Percentiles rank a stretch among this genome's conserved stretches.
These are phyloP conservation scores for Caenorhabditis brenneri DNA, from an alignment of 1,140 invertebrate genomes.

Conservation along the genomic window DNA sequence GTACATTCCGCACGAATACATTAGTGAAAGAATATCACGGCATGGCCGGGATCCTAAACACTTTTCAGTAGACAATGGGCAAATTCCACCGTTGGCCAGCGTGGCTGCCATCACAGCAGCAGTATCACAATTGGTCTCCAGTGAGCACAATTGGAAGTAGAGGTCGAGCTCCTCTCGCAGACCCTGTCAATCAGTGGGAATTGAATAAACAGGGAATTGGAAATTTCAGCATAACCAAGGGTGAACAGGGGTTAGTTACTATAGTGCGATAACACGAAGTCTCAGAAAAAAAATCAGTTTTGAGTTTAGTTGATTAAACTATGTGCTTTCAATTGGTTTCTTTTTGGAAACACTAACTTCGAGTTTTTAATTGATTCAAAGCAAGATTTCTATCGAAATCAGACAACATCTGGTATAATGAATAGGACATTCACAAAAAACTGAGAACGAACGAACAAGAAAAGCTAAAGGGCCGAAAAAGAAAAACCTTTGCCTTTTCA, in stretches of 20 bases:
- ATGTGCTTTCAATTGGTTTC: no score
- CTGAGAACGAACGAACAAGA: neutral
- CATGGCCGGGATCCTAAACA: constrained; percentile 74
- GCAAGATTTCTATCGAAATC: no score
- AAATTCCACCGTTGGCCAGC: constrained; percentile 95
- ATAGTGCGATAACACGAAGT: no score
- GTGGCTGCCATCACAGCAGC: constrained; percentile 91
- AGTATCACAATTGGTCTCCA: constrained; percentile 91
- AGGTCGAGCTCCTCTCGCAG: constrained; percentile 92
- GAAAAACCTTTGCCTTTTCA: constrained; percentile 41
- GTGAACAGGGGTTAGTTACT: neutral
- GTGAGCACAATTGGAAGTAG: constrained; percentile 89
- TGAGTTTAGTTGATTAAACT: no score
- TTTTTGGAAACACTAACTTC: no score
- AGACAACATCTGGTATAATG: no score
- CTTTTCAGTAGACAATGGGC: constrained; percentile 91
- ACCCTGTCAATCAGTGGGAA: constrained; percentile 34
- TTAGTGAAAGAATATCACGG: constrained; percentile 77
- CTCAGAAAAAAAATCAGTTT: no score
- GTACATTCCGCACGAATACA: constrained; percentile 95
- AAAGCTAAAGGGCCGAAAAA: constrained; percentile 18
- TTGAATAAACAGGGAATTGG: neutral
- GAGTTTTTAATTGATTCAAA: no score
- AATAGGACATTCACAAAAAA: neutral
- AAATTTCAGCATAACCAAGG: neutral